Base-by-base conservation (phyloP, 2,797 vertebrate species). In the Scyliorhinus canicula region DNA sequence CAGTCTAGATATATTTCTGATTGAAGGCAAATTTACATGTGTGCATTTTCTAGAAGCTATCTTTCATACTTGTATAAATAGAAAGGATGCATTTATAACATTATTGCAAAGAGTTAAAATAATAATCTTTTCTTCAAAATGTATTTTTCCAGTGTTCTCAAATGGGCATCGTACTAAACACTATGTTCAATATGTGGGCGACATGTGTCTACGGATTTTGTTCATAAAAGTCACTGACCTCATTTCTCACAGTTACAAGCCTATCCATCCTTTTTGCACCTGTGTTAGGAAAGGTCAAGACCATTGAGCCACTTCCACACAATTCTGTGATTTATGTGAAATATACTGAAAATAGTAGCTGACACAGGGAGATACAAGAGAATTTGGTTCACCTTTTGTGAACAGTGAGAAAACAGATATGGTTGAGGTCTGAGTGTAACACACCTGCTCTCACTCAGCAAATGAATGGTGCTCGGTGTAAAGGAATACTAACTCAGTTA, bases 261-360 rank as follows among this genome's bases (percentile, higher is more conserved):
- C 88, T 65, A 91, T 91, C 88, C 57, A 91, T 91, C 88, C 88
- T 65, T 65, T 91, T 91, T 91, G 88, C 88, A 91, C 88, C 88
- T 91, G 57, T 65, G 57, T 63, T 65, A 24, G 57, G 26, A 91
- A 91, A 91, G 88, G 88, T 91, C 88, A 91, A 91, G 63, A 65
- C 57, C n/a, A 21, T 65, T 0, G 8, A 65, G 57, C 57, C 88
- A 44, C n/a, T 65, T 91, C n/a, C 88, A 91, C 57, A 19, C 57
- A 91, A 91, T 21, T 47, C 21, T 26, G 57, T 91, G 88, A 91
- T 91, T 91, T 65, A 91, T 91, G 19, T 40, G 57, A 91, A 91
- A 65, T 91, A 91, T 65, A 91, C 88, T 65, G 88, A 91, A 91
- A 91, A 91, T 63, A 26, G 60, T 91, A 65, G n/a, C 57, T 65